Base-by-base conservation (phyloP, 2,113 vertebrate species). In the Microcebus tavaratra region DNA sequence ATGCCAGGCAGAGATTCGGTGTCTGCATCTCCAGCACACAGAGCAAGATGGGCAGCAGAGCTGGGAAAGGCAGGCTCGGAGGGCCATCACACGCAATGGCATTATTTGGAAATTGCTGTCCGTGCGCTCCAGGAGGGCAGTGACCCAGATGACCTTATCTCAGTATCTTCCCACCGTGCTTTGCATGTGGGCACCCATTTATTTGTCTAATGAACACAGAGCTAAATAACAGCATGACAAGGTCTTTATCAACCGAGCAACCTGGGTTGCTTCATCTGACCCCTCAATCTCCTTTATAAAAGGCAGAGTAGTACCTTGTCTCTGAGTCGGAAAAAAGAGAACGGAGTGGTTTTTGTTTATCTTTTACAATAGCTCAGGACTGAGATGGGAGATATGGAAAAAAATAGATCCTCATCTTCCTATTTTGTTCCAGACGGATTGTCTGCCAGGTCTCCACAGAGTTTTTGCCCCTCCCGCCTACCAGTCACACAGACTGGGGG, bases 21-120 rank as follows among this genome's bases (percentile, higher is more conserved):
- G 5, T 18, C 6, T 0, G 0, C 2, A 17, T 17, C 23, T 75
- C 42, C 29, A 20, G 12, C 8, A 3, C 3, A 36, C 4, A 3
- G 13, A 20, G 8, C 0, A 6, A 78, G 25, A 70, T 2, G 15
- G n/a, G 2, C 23, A 14, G 7, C 50, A 75, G 68, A 76, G 20
- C 1, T 8, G 15, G 73, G 23, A 73, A 21, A 5, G 9, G 6
- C 18, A 25, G 65, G 14, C 53, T n/a, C 0, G 8, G 3, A 70
- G n/a, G 8, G 27, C 7, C 27, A 39, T n/a, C 10, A 6, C 10
- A 1, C 1, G 42, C 18, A 53, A 39, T 2, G 5, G 3, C 10
- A 11, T 23, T 61, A 7, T 75, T 29, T 55, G 53, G 10, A 73
- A 82, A 61, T 63, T 45, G 53, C 18, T 6, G 45, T 31, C 12